These are phyloP conservation scores for Drosophila punjabiensis DNA, from an alignment of 1,140 invertebrate species.

Conservation along the genomic window DNA sequence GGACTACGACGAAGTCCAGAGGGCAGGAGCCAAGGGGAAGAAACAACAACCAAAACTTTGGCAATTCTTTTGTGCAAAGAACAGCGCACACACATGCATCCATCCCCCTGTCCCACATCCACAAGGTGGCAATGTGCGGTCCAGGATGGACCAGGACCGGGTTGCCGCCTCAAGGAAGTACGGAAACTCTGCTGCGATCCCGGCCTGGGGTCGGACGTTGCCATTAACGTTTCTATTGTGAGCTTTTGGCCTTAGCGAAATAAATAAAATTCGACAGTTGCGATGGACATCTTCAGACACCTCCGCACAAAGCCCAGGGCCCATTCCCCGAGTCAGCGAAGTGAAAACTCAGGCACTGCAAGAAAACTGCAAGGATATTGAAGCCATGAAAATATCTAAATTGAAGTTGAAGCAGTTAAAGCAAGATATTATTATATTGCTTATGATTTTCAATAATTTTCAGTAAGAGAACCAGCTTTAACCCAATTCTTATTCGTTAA, in stretches of 20 bases:
- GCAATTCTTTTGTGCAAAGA: conserved; percentile 71
- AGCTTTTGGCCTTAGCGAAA: conserved; percentile 81
- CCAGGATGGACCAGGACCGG: conserved; percentile 36
- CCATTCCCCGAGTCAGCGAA: conserved; percentile 6
- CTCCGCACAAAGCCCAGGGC: conserved; percentile 19
- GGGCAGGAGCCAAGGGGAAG: conserved; percentile 22
- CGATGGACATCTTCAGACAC: conserved; percentile 61
- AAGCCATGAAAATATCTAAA: neutral
- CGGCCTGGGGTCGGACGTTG: conserved; percentile 44
- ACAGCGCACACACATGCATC: conserved; percentile 22
- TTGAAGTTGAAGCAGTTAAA: no score
- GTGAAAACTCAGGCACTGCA: conserved; percentile 28
- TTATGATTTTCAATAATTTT: neutral
- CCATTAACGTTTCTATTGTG: conserved; percentile 83
- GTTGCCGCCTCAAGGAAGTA: conserved; percentile 69
- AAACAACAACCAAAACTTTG: conserved; percentile 77
- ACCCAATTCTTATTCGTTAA: neutral
- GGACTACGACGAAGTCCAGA: neutral
- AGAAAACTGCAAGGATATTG: neutral
- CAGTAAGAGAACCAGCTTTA: no score
- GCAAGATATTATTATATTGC: neutral
- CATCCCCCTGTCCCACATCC: conserved; percentile 17
- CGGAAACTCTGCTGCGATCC: conserved; percentile 72
- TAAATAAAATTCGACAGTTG: conserved; percentile 83
- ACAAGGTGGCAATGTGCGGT: conserved; percentile 55